Evolutionary conservation across 2,888 invertebrate species (phyloP).

Genomic region (Heteromyza rotundicornis): DNA sequence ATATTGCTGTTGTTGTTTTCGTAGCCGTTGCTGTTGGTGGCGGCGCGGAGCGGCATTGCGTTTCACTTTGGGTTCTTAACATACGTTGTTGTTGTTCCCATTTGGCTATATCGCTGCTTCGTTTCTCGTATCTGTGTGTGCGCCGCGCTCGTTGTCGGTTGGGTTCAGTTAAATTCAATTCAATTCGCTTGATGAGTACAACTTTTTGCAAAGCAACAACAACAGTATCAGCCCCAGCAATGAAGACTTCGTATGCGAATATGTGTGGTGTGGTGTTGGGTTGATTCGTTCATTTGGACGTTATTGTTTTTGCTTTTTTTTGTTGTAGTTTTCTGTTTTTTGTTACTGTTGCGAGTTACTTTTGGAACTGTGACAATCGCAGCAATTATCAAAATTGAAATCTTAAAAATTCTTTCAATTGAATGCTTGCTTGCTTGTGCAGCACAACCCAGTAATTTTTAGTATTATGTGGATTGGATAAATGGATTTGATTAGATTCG

Average conservation of each 20-base stretch:
- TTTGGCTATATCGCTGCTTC: not conserved
- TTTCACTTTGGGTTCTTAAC: slow-evolving; percentile 8
- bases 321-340: slow-evolving; percentile 9
- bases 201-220: not conserved
- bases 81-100: not conserved
- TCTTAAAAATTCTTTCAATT: slow-evolving; percentile 21
- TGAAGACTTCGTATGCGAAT: no score
- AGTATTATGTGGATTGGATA: no score
- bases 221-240: no score
- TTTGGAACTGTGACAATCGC: slow-evolving; percentile 25
- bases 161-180: slow-evolving; percentile 23
- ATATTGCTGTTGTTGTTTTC: slow-evolving; percentile 4
- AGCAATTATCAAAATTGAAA: slow-evolving; percentile 35
- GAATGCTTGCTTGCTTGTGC: no score
- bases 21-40: not conserved
- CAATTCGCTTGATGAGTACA: slow-evolving; percentile 17
- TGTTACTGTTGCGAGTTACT: slow-evolving; percentile 1
- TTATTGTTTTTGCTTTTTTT: not conserved
- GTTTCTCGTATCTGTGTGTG: not conserved
- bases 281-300: not conserved
- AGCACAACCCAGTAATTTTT: no score
- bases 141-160: slow-evolving; percentile 4
- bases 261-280: not conserved
- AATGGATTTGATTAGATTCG: no score
- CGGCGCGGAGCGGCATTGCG: not conserved